Evolutionary conservation across 2,797 vertebrate species (phyloP).

Genomic region (Gymnoscopelus braueri): DNA sequence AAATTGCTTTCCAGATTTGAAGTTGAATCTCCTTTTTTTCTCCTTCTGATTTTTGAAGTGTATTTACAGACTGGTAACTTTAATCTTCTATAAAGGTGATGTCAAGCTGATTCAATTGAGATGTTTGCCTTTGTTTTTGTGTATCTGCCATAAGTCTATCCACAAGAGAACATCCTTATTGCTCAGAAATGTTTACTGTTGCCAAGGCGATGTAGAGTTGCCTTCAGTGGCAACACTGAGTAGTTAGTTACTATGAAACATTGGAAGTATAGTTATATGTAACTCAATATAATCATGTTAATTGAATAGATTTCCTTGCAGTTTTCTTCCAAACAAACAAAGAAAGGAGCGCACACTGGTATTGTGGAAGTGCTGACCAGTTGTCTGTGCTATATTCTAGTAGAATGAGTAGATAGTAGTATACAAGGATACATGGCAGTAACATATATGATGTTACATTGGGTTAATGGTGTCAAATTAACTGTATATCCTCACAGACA

Average conservation of each 20-base stretch:
- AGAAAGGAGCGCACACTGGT: neutral
- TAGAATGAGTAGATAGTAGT: too few relatives aligned
- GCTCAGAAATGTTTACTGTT: conserved; percentile 72
- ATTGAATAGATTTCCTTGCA: conserved; percentile 13
- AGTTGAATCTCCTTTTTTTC: neutral
- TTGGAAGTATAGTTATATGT: conserved; percentile 38
- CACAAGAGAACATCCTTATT: conserved; percentile 16
- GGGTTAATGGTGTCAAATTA: neutral
- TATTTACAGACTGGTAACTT: neutral
- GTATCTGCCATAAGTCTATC: conserved; percentile 6
- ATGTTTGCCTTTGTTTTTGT: conserved; percentile 11
- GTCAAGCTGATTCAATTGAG: conserved; percentile 7
- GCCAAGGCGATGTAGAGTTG: conserved; percentile 68
- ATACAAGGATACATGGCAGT: neutral
- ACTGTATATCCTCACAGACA: neutral
- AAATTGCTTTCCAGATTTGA: neutral
- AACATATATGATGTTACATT: conserved; percentile 5
- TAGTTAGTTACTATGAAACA: conserved; percentile 13
- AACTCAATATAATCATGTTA: conserved; percentile 11
- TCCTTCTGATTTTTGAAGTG: neutral
- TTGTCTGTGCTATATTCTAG: too few relatives aligned
- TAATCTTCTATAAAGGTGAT: neutral
- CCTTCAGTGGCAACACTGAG: conserved; percentile 26
- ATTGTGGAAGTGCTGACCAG: too few relatives aligned
- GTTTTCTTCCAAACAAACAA: conserved; percentile 2